Conservation (phyloP, 30 jellyfish, hydroid and myxozoan species). For the Cassiopea andromeda region DNA sequence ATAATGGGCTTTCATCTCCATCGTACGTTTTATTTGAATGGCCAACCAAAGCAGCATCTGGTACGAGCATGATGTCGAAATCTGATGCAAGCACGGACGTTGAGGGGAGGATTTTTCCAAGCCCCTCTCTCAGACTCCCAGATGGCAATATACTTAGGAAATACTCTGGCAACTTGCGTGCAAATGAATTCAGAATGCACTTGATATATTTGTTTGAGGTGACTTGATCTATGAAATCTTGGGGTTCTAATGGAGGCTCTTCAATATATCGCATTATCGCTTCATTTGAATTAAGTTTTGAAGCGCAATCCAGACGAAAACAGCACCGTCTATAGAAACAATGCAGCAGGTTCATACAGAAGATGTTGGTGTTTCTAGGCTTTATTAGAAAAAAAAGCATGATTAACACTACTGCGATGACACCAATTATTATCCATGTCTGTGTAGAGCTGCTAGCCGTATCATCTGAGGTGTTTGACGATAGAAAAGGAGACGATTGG, state of each 20-base stretch:
- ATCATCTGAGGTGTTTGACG: too few relatives aligned
- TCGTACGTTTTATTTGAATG: slow-evolving; percentile 1
- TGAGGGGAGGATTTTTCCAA: slow-evolving; percentile 68
- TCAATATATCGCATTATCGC: slow-evolving; percentile 62
- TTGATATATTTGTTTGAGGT: slow-evolving; percentile 15
- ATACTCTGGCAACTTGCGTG: slow-evolving; percentile 49
- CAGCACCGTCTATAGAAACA: slow-evolving; percentile 26
- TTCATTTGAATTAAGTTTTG: slow-evolving; percentile 24
- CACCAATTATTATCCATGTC: too few relatives aligned
- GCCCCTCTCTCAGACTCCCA: slow-evolving; percentile 72
- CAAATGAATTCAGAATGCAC: slow-evolving; percentile 28
- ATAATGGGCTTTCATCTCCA: slow-evolving; percentile 31
- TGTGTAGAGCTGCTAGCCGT: too few relatives aligned
- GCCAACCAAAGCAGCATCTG: slow-evolving; percentile 53
- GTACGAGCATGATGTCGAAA: slow-evolving; percentile 63
- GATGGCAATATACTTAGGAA: slow-evolving; percentile 63
- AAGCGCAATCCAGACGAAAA: slow-evolving; percentile 41
- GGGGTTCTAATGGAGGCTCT: slow-evolving; percentile 29
- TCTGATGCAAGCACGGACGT: slow-evolving; percentile 69
- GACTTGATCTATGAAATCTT: slow-evolving; percentile 1
- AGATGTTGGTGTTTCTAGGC: slow-evolving; percentile 4
- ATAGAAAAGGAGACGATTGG: too few relatives aligned
- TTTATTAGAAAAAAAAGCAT: neutral
- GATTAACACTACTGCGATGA: too few relatives aligned
- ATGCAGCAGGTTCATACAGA: neutral